Percentiles rank a stretch among this genome's conserved stretches.
Conservation (phyloP, 2,888 invertebrate genomes). For the Pachymerium ferrugineum region DNA sequence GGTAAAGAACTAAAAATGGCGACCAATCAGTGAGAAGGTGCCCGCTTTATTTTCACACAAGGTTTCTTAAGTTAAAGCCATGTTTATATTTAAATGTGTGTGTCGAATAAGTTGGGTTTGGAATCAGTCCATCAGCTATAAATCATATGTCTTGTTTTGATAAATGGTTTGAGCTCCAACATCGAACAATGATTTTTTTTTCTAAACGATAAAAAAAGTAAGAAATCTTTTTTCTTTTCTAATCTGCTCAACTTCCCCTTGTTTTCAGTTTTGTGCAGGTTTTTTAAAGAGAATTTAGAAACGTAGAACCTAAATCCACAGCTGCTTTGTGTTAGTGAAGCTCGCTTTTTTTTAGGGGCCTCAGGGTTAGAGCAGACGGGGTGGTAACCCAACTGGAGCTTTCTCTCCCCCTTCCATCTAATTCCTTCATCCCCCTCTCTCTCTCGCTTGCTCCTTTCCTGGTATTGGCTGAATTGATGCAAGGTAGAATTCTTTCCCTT, state of each 20-base stretch:
- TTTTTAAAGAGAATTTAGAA: constrained; percentile 20
- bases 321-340: constrained; percentile 23
- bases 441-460: background rate
- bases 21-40: background rate
- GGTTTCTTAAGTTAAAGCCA: background rate
- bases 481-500: background rate
- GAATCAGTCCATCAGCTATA: constrained; percentile 27
- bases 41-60: background rate
- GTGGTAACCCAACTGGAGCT: constrained; percentile 15
- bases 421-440: constrained; percentile 18
- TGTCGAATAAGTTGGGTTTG: constrained; percentile 5
- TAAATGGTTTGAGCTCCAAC: constrained; percentile 17
- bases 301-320: constrained; percentile 11
- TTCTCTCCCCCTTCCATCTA: constrained; percentile 7
- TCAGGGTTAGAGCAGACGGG: constrained; percentile 21
- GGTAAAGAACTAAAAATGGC: background rate
- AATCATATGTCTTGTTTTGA: constrained; percentile 1
- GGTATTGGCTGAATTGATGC: constrained; percentile 22
- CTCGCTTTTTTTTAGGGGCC: constrained; percentile 13
- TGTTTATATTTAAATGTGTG: constrained; percentile 19
- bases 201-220: background rate
- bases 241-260: background rate
- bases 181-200: constrained; percentile 21
- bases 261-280: constrained; percentile 2
- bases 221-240: constrained; percentile 12